These are phyloP conservation scores for Dasysyrphus tricinctus DNA, from an alignment of 2,888 invertebrate species.

Conservation along the genomic window DNA sequence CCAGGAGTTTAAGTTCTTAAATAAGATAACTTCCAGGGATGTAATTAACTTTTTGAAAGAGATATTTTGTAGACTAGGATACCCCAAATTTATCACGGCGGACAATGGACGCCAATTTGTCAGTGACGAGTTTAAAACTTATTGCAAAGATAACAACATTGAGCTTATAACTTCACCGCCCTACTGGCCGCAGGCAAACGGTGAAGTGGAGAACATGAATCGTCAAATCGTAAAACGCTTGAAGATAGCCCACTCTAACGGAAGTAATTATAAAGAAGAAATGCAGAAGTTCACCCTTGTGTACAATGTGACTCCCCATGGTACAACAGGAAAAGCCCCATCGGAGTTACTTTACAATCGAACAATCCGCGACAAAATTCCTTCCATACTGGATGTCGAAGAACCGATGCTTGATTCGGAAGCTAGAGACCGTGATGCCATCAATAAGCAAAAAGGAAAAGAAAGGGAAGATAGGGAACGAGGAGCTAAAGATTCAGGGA, in stretches of 20 bases:
- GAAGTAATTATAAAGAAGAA: slow-evolving; percentile 59
- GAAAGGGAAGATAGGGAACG: slow-evolving; percentile 21
- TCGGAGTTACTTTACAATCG: no score
- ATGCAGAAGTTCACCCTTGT: slow-evolving; percentile 70
- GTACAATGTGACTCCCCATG: slow-evolving; percentile 69
- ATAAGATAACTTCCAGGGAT: slow-evolving; percentile 38
- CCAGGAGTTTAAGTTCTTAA: slow-evolving; percentile 47
- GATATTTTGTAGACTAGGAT: no score
- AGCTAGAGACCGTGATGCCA: slow-evolving; percentile 19
- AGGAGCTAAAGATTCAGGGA: slow-evolving; percentile 17
- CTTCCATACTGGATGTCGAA: slow-evolving; percentile 20
- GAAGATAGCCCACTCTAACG: no score
- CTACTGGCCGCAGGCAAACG: slow-evolving; percentile 69
- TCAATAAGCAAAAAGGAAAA: slow-evolving; percentile 40
- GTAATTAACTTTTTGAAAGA: no score
- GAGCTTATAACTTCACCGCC: slow-evolving; percentile 62
- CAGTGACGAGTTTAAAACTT: slow-evolving; percentile 30
- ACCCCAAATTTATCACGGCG: no score
- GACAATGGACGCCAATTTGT: no score
- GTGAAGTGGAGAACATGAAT: slow-evolving; percentile 66
- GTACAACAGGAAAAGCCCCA: no score
- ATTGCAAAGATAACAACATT: slow-evolving; percentile 60
- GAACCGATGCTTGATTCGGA: slow-evolving; percentile 29
- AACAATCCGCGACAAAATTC: slow-evolving; percentile 54
- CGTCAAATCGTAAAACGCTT: slow-evolving; percentile 60